Evolutionary conservation across 2,113 vertebrate genomes (phyloP), one percentile per base, ranked within the genome.

Genomic region (Vireo altiloquus): DNA sequence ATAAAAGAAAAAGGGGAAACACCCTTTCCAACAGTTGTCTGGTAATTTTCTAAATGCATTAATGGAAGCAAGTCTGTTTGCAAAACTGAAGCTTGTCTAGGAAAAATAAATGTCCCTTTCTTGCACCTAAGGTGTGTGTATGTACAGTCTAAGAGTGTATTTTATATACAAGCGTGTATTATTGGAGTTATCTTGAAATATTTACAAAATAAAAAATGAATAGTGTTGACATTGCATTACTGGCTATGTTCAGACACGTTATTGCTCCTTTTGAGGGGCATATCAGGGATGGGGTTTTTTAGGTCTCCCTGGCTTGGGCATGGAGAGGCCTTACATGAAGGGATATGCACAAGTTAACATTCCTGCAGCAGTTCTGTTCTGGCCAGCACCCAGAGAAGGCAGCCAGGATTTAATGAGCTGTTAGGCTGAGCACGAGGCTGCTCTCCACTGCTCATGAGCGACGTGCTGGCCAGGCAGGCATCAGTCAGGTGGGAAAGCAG

Each of bases 361-460:
- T 50, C 46, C 19, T n/a, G 4, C 33, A 64, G 71, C 68, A 49
- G 49, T 39, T 72, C 39, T 7, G 42, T 11, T 7, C 31, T 42
- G 69, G 69, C 47, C 40, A 40, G 56, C 50, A 21, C 22, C 13
- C 56, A 33, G 4, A 57, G 74, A 42, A 60, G 66, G 22, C 3
- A 94, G 40, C 31, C 3, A 49, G 77, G 64, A 53, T 57, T 93
- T 49, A 40, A 71, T 37, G 54, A 81, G 60, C 64, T 49, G 5
- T 44, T 11, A 28, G 59, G 31, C 33, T 72, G 60, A 72, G 49
- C 40, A 35, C 16, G 10, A 3, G 11, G 47, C 1, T 35, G n/a
- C 46, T 78, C 37, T 57, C 46, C 46, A 37, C 9, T n/a, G 40
- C n/a, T 44, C 0, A 0, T 5, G 37, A 81, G 64, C 15, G 4